Evolutionary conservation across 2,797 vertebrate species (phyloP).

Genomic region (Oreortyx pictus): DNA sequence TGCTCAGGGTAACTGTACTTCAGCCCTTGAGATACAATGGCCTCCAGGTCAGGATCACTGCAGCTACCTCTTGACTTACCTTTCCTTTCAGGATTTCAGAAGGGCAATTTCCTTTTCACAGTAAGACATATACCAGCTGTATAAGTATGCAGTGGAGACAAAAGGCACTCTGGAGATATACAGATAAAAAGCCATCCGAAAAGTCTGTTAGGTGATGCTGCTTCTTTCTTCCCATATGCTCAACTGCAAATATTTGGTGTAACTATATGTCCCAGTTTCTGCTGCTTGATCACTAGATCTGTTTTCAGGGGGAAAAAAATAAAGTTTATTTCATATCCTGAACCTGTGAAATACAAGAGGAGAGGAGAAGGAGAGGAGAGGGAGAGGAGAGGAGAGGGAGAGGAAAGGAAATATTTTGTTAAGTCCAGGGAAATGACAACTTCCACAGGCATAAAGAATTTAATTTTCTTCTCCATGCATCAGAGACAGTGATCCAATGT

Average conservation of each 20-base stretch:
- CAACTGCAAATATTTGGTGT: background rate
- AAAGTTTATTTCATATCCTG: background rate
- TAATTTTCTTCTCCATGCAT: background rate
- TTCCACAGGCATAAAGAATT: background rate
- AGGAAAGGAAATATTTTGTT: background rate
- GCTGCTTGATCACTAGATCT: background rate
- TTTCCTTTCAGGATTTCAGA: background rate
- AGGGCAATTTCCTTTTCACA: background rate
- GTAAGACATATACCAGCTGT: background rate
- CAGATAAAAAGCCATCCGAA: background rate
- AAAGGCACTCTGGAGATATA: background rate
- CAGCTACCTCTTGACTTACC: background rate
- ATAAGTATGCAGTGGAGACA: background rate
- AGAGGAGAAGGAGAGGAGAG: too few species aligned
- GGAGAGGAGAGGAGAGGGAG: too few species aligned
- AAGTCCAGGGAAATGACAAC: background rate
- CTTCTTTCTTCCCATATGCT: background rate
- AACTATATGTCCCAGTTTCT: background rate
- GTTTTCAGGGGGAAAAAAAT: background rate
- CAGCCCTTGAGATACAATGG: rapidly evolving
- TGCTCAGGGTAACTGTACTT: background rate
- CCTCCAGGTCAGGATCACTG: background rate
- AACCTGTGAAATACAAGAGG: background rate
- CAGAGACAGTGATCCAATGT: background rate
- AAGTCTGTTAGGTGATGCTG: background rate